Base-by-base conservation (phyloP, 2,888 invertebrate genomes). In the Ennomos erosarius region DNA sequence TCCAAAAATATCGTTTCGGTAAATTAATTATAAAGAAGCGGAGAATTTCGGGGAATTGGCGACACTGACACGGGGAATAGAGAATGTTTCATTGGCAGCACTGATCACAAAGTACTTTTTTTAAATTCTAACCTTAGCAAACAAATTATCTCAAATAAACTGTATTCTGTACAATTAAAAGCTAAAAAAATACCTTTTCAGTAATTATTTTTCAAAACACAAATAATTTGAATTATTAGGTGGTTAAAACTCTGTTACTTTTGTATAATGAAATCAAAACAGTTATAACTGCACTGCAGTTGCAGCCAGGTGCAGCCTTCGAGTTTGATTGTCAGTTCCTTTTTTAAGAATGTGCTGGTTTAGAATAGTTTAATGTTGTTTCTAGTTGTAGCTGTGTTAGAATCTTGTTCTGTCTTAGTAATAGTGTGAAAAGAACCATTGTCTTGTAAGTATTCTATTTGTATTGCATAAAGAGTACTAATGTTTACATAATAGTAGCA, bases 401-500 rank as follows among this genome's bases (percentile, higher is more conserved):
- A 50, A 43, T 33, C 26, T 11, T 52, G 33, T 35, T 9, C 11
- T 44, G 26, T 35, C 37, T 36, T 37, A 12, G 2, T 51, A 33
- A 13, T 37, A 34, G 12, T 37, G 36, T 51, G 10, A 9, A 43
- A 12, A 39, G 49, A 45, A 34, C 47, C 12, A 9, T 53, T 51
- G 36, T 37, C 49, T 59, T 53, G 67, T 67, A 54, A 65, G 79
- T 79, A 72, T 60, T 5, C 55, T 16, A 26, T 26, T 47, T 11
- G 46, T 55, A 47, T 58, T 71, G 68, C 58, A 55, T 50, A 61
- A 63, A 62, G 50, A 63, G 53, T 55, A 45, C 39, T 59, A 62
- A 59, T 82, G 85, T 85, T 85, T 85, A 85, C 81, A 85, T 85
- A 85, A 85, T 84, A 80, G 53, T 64, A 16, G 16, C 16, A n/a